Percentiles rank a stretch among this genome's conserved stretches.
These are phyloP conservation scores for Flexamia atlantica DNA, from an alignment of 2,888 invertebrate genomes.

Conservation along the genomic window DNA sequence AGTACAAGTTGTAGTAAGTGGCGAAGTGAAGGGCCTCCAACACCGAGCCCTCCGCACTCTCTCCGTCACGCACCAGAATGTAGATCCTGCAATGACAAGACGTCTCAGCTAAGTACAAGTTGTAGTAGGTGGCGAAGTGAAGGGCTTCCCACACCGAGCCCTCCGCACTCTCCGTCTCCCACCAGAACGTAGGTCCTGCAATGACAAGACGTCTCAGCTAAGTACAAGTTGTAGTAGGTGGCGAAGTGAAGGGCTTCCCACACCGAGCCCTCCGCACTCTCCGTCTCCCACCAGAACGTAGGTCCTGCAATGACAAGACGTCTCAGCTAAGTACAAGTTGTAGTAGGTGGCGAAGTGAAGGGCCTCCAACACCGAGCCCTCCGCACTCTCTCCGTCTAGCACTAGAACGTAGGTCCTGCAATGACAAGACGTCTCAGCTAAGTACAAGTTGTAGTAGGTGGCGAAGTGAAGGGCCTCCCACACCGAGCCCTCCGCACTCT, in stretches of 20 bases:
- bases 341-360: too few relatives aligned
- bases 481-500: conserved; percentile 98
- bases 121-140: conserved; percentile 96
- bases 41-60: conserved; percentile 98
- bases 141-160: conserved; percentile 99
- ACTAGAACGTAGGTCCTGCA: too few relatives aligned
- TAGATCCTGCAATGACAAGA: too few relatives aligned
- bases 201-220: too few relatives aligned
- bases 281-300: conserved; percentile 98
- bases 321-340: too few relatives aligned
- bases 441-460: conserved; percentile 93
- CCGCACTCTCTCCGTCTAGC: conserved; percentile 99
- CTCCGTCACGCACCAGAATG: conserved; percentile 98
- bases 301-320: too few relatives aligned
- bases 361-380: conserved; percentile 99
- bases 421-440: too few relatives aligned
- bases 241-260: conserved; percentile 99
- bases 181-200: conserved; percentile 95
- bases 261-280: conserved; percentile 98
- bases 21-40: conserved; percentile 99
- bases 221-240: conserved; percentile 93
- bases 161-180: conserved; percentile 99
- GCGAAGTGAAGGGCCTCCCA: conserved; percentile 99
- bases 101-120: too few relatives aligned
- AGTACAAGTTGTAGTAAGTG: conserved; percentile 93